These are phyloP conservation scores for Sarotherodon lohbergeri DNA, from an alignment of 2,113 vertebrate species.

Conservation along the genomic window DNA sequence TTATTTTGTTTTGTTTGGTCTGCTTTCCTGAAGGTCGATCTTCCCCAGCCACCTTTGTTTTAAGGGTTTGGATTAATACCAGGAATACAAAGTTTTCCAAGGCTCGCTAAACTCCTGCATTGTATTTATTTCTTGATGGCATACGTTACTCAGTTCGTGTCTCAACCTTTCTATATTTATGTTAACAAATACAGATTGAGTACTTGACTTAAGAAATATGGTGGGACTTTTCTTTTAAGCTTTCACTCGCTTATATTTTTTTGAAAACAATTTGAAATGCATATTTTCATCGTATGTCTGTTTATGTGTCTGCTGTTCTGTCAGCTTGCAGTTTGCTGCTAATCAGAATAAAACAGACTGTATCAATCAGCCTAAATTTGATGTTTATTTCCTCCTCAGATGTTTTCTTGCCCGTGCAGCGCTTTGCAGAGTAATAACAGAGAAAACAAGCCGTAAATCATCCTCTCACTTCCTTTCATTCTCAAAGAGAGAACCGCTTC, in stretches of 20 bases:
- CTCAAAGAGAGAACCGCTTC: background rate
- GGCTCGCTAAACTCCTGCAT: background rate
- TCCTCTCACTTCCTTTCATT: background rate
- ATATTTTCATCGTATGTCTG: background rate
- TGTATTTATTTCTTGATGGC: constrained; percentile 8
- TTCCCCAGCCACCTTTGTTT: background rate
- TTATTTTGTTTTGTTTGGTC: background rate
- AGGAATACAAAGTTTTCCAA: background rate
- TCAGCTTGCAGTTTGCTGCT: background rate
- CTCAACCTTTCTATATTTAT: background rate
- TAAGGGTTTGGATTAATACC: background rate
- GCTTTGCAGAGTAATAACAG: background rate
- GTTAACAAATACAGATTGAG: background rate
- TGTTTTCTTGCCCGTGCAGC: background rate
- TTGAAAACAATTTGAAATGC: background rate
- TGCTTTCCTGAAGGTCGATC: background rate
- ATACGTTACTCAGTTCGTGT: background rate
- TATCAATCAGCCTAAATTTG: background rate
- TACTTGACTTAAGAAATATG: background rate
- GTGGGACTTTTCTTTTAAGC: background rate
- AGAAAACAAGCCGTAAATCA: background rate
- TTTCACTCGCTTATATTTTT: background rate
- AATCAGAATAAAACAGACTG: constrained; percentile 20
- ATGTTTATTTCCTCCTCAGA: background rate
- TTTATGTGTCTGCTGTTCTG: constrained; percentile 6